Evolutionary conservation across 2,797 vertebrate species (phyloP).

Genomic region (Gadopsis bispinosus): DNA sequence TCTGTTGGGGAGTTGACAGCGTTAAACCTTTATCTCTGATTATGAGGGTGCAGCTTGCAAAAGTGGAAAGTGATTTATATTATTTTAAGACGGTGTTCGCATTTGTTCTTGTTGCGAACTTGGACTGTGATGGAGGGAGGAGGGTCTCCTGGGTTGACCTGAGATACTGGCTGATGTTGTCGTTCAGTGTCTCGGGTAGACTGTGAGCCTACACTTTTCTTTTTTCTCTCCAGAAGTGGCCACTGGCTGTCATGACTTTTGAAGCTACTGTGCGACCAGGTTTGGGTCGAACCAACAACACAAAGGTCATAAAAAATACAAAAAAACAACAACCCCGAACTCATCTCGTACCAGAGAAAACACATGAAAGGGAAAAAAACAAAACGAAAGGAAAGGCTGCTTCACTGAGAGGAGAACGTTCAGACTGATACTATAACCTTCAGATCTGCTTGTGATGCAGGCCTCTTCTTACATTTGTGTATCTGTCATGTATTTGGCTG

Average conservation of each 20-base stretch:
- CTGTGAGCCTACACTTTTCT: not conserved
- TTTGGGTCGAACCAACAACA: constrained; percentile 12
- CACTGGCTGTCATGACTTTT: constrained; percentile 14
- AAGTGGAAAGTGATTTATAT: not conserved
- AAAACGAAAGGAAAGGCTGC: not conserved
- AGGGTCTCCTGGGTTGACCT: constrained; percentile 15
- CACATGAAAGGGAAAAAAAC: not conserved
- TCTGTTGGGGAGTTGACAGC: constrained; percentile 10
- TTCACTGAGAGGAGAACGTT: not conserved
- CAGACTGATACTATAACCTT: not conserved
- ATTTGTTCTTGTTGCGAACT: constrained; percentile 19
- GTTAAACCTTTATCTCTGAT: constrained; percentile 2
- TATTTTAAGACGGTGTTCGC: not conserved
- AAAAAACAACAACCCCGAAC: not conserved
- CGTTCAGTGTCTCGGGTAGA: constrained; percentile 1
- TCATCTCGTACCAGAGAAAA: not conserved
- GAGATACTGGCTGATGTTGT: constrained; percentile 12
- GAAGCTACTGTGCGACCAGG: not conserved
- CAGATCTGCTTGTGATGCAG: not conserved
- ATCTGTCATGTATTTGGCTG: constrained; percentile 17
- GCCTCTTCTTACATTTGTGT: constrained; percentile 1
- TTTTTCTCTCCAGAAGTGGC: not conserved
- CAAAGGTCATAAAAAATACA: not conserved
- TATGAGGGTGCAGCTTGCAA: constrained; percentile 12
- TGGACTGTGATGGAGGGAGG: constrained; percentile 12